Evolutionary conservation across 2,888 invertebrate species (phyloP).

Genomic region (Parnassius mnemosyne): DNA sequence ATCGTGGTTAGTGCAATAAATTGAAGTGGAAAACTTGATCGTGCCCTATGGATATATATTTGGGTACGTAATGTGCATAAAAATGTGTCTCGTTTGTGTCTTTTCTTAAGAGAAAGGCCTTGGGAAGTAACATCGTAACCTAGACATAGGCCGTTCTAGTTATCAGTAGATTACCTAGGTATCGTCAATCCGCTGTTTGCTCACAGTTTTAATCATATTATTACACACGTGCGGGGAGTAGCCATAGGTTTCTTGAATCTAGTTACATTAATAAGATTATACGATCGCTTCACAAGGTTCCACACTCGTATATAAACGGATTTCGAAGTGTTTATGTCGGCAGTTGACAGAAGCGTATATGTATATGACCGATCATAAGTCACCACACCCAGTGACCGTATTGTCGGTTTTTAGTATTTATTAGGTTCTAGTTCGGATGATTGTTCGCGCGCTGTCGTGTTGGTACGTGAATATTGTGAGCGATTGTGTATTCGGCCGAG

Average conservation of each 20-base stretch:
- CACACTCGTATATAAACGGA: slow-evolving; percentile 81
- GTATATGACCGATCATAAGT: slow-evolving; percentile 82
- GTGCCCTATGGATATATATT: slow-evolving; percentile 82
- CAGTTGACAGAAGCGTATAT: slow-evolving; percentile 83
- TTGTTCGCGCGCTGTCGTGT: slow-evolving; percentile 70
- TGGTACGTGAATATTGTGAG: slow-evolving; percentile 64
- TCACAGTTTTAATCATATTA: slow-evolving; percentile 85
- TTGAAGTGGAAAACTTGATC: slow-evolving; percentile 79
- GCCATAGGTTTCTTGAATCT: slow-evolving; percentile 88
- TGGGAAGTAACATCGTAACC: slow-evolving; percentile 76
- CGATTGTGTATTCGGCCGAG: slow-evolving; percentile 45
- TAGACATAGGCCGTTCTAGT: slow-evolving; percentile 84
- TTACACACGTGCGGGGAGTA: slow-evolving; percentile 83
- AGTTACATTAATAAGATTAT: slow-evolving; percentile 89
- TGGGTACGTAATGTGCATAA: slow-evolving; percentile 75
- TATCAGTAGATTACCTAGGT: slow-evolving; percentile 81
- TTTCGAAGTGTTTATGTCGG: slow-evolving; percentile 82
- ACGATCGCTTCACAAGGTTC: slow-evolving; percentile 81
- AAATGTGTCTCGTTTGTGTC: slow-evolving; percentile 52
- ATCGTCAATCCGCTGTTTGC: slow-evolving; percentile 81
- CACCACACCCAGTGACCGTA: slow-evolving; percentile 83
- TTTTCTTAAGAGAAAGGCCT: slow-evolving; percentile 41
- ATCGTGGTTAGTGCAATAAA: slow-evolving; percentile 79
- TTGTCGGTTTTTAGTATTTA: slow-evolving; percentile 78
- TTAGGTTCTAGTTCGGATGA: slow-evolving; percentile 76